Evolutionary conservation across 2,113 vertebrate genomes (phyloP).

Genomic region (Apteryx mantelli): DNA sequence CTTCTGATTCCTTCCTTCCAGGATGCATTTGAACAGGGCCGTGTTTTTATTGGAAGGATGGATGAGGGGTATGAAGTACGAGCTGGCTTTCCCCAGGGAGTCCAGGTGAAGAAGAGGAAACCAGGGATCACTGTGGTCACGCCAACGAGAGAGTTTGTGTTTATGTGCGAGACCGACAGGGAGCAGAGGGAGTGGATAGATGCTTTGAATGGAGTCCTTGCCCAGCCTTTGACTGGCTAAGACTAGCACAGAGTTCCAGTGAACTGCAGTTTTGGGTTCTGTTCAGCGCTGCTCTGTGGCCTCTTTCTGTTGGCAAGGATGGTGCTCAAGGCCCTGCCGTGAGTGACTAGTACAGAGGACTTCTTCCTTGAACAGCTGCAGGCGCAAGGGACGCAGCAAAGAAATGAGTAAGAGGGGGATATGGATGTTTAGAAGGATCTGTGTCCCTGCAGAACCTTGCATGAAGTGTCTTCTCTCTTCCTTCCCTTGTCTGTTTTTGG

Average conservation of each 20-base stretch:
- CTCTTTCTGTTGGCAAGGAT: background rate
- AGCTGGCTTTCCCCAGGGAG: slow-evolving; percentile 75
- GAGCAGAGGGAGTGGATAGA: slow-evolving; percentile 90
- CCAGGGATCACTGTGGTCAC: slow-evolving; percentile 83
- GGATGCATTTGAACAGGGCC: slow-evolving; percentile 89
- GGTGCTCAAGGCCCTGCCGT: background rate
- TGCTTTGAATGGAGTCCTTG: slow-evolving; percentile 80
- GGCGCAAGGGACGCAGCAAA: background rate
- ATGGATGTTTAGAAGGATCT: background rate
- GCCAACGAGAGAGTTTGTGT: slow-evolving; percentile 83
- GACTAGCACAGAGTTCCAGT: slow-evolving; percentile 71
- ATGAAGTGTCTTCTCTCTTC: background rate
- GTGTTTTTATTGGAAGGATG: slow-evolving; percentile 85
- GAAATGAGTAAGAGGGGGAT: background rate
- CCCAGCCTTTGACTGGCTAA: slow-evolving; percentile 79
- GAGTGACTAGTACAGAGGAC: background rate
- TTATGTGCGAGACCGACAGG: slow-evolving; percentile 86
- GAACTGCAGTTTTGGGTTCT: background rate
- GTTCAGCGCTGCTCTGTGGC: background rate
- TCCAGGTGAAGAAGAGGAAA: slow-evolving; percentile 85
- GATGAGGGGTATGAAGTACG: slow-evolving; percentile 83
- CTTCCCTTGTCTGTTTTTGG: background rate
- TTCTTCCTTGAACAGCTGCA: background rate
- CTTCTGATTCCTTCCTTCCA: slow-evolving; percentile 54
- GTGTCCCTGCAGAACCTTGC: background rate